These are phyloP conservation scores for Pelobates fuscus DNA, from an alignment of 2,113 vertebrate species.

Conservation along the genomic window DNA sequence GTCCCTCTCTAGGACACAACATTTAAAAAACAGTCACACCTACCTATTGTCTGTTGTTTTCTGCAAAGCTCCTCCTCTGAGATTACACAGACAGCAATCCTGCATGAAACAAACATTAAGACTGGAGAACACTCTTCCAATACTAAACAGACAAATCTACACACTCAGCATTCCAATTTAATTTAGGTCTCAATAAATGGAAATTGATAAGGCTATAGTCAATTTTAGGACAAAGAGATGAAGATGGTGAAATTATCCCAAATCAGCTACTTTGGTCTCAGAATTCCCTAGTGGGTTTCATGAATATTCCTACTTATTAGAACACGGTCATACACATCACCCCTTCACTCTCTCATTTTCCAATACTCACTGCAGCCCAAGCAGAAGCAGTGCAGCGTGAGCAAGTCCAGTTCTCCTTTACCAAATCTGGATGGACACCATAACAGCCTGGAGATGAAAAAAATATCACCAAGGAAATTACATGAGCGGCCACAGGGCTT, in stretches of 20 bases:
- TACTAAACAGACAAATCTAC: not conserved
- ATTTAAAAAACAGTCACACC: conserved; percentile 19
- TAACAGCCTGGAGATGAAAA: conserved; percentile 81
- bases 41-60: conserved; percentile 86
- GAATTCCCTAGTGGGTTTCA: no score
- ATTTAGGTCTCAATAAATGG: no score
- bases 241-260: no score
- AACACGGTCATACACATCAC: no score
- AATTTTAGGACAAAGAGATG: no score
- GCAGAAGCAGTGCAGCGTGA: conserved; percentile 80
- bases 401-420: conserved; percentile 82
- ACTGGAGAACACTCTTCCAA: not conserved
- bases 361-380: conserved; percentile 81
- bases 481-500: not conserved
- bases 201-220: no score
- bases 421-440: conserved; percentile 80
- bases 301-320: no score
- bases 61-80: conserved; percentile 92
- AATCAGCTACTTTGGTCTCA: no score
- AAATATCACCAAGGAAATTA: not conserved
- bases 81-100: conserved; percentile 94
- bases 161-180: no score
- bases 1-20: no score
- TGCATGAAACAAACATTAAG: conserved; percentile 57
- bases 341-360: not conserved